These are phyloP conservation scores for Hoplodrina blanda DNA, from an alignment of 2,888 invertebrate genomes.

Conservation along the genomic window DNA sequence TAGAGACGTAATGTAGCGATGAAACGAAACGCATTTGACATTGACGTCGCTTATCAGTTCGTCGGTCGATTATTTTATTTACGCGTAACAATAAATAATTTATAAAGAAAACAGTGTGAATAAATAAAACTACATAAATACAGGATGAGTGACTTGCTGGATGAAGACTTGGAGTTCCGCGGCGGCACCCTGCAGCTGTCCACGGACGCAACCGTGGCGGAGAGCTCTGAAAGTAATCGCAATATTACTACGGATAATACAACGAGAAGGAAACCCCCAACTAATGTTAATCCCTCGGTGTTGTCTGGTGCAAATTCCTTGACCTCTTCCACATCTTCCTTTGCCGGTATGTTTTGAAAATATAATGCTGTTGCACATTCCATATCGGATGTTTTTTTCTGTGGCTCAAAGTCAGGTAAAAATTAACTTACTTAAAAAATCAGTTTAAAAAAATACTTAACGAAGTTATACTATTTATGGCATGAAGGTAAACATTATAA, in stretches of 20 bases:
- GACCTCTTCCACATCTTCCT: constrained; percentile 85
- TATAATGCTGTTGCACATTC: constrained; percentile 23
- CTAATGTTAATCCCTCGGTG: constrained; percentile 82
- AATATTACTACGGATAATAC: constrained; percentile 71
- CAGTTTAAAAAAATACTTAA: constrained; percentile 9
- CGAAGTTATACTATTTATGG: constrained; percentile 3
- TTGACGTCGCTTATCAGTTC: constrained; percentile 67
- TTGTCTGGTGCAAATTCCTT: constrained; percentile 86
- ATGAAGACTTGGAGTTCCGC: constrained; percentile 91
- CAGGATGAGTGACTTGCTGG: constrained; percentile 85
- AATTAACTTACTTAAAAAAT: constrained; percentile 9
- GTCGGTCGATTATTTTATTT: constrained; percentile 83
- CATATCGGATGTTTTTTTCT: constrained; percentile 36
- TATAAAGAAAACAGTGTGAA: constrained; percentile 45
- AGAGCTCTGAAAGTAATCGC: constrained; percentile 69
- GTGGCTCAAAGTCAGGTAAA: constrained; percentile 45
- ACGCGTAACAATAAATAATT: constrained; percentile 65
- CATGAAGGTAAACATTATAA: constrained; percentile 25
- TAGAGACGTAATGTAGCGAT: neutral
- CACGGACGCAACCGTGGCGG: constrained; percentile 72
- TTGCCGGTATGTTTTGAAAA: constrained; percentile 77
- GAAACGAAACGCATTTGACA: constrained; percentile 63
- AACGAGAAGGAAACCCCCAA: constrained; percentile 71
- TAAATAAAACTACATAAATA: constrained; percentile 40
- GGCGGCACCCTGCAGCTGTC: constrained; percentile 89